Base-by-base conservation (phyloP, 2,888 invertebrate genomes). In the Tipula lateralis region DNA sequence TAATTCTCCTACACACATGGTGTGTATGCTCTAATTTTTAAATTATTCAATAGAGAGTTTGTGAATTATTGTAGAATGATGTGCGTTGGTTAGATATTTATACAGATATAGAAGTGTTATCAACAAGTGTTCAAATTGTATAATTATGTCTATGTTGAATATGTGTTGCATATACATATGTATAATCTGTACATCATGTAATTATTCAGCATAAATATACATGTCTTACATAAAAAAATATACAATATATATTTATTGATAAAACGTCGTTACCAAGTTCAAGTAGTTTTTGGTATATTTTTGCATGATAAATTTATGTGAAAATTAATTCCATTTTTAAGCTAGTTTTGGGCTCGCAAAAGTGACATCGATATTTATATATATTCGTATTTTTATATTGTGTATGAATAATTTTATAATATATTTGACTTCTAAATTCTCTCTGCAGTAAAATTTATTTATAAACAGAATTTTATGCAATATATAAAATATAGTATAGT, bases 181-280 rank as follows among this genome's bases (percentile, higher is more conserved):
- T 5, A 50, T 36, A 2, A 36, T 9, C 9, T 50, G 2, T 50
- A 50, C 16, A 66, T 24, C 66, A 66, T 66, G 9, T 66, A 24
- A 66, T 66, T 66, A 66, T 66, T 66, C 66, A 66, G 66, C 66
- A 66, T 66, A 66, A 66, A 66, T 66, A 66, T 9, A 66, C 12
- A 66, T 24, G 66, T 7, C 9, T 66, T 66, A 24, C 24, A 66
- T 66, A 66, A 66, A 66, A 24, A 66, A 66, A 66, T 66, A 24
- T n/a, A n/a, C n/a, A n/a, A 9, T 66, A 24, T 2, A 66, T 50
- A 50, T 50, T 50, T 50, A 66, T 12, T 66, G 24, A 66, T 66
- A 66, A 50, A 66, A 66, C 66, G 66, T 24, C 24, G 16, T 66
- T 24, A 66, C 24, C 13, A 66, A 66, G 66, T 66, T 66, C 19